A percentile compares a stretch with the other conserved stretches of the same genome.
phyloP scores from a whole-genome alignment of 2,797 vertebrate species.

The Lepus townsendii region DNA sequence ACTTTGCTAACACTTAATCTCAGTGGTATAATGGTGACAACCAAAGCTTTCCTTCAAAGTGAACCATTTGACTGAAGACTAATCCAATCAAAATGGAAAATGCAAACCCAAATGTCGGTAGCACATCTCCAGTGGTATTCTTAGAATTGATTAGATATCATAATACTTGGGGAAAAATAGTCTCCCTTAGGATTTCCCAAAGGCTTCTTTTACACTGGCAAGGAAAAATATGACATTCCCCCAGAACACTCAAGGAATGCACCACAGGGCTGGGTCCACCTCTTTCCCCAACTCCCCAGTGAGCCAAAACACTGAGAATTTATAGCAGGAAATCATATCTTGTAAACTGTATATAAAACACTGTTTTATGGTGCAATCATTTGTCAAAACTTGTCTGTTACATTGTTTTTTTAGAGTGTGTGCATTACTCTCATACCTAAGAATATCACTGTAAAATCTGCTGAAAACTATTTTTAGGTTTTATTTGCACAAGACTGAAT shows the following conservation, averaged over 20 bases:
- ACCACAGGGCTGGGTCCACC: constrained; percentile 3
- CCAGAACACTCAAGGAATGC: constrained; percentile 12
- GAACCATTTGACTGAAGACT: constrained; percentile 47
- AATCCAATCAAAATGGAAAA: constrained; percentile 55
- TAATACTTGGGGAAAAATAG: constrained; percentile 25
- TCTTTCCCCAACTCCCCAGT: constrained; percentile 22
- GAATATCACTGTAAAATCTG: constrained; percentile 90
- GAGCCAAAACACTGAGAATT: constrained; percentile 77
- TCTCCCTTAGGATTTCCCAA: constrained; percentile 48
- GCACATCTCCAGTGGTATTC: constrained; percentile 66
- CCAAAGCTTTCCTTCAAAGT: constrained; percentile 65
- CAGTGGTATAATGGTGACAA: constrained; percentile 76
- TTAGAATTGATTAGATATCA: constrained; percentile 34
- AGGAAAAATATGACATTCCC: constrained; percentile 58
- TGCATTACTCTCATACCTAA: constrained; percentile 88
- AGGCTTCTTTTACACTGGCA: constrained; percentile 66
- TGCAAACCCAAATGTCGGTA: constrained; percentile 62
- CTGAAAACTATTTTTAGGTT: constrained; percentile 89
- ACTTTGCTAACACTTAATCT: constrained; percentile 80
- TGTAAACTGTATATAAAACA: constrained; percentile 92
- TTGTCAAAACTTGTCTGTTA: constrained; percentile 83
- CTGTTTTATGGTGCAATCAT: constrained; percentile 90
- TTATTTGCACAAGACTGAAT: constrained; percentile 89
- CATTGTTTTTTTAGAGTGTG: constrained; percentile 86
- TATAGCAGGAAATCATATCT: constrained; percentile 89